Conservation (phyloP, 2,113 vertebrate species). For the Salvelinus alpinus region DNA sequence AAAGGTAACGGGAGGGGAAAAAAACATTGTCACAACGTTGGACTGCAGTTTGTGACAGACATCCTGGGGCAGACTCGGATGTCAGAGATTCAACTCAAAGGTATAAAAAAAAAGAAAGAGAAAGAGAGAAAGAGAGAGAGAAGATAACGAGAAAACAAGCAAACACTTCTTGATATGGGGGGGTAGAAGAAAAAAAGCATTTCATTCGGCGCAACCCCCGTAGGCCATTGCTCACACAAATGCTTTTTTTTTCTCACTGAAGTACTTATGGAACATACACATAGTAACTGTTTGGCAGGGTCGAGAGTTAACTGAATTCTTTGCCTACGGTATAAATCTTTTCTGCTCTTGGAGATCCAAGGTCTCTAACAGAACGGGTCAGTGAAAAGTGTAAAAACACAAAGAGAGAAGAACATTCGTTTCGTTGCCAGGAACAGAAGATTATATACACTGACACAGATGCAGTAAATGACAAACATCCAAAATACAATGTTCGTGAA, state of each 20-base stretch:
- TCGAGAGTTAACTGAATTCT: slow-evolving; percentile 52
- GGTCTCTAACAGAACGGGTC: slow-evolving; percentile 39
- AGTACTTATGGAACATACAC: slow-evolving; percentile 82
- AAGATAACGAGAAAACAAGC: slow-evolving; percentile 72
- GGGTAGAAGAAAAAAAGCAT: slow-evolving; percentile 78
- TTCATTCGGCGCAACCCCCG: slow-evolving; percentile 79
- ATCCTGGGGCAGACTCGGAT: slow-evolving; percentile 82
- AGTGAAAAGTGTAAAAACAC: slow-evolving; percentile 23
- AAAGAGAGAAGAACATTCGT: slow-evolving; percentile 1
- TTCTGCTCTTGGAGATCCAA: not conserved
- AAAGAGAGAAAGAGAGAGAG: slow-evolving; percentile 43
- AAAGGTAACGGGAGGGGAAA: slow-evolving; percentile 79
- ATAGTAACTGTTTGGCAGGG: slow-evolving; percentile 78
- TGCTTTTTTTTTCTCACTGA: slow-evolving; percentile 79
- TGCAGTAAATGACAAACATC: not conserved
- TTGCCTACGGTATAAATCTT: slow-evolving; percentile 2
- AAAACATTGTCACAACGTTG: slow-evolving; percentile 86
- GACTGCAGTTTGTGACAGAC: slow-evolving; percentile 88
- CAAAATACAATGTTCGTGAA: not conserved
- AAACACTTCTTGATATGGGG: slow-evolving; percentile 78
- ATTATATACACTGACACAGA: not conserved
- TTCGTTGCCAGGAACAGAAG: too few species aligned
- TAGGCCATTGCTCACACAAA: slow-evolving; percentile 80
- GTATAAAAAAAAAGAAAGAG: slow-evolving; percentile 47
- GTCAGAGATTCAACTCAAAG: slow-evolving; percentile 79